Base-by-base conservation (phyloP, 1,140 invertebrate genomes). In the Cepaea nemoralis region DNA sequence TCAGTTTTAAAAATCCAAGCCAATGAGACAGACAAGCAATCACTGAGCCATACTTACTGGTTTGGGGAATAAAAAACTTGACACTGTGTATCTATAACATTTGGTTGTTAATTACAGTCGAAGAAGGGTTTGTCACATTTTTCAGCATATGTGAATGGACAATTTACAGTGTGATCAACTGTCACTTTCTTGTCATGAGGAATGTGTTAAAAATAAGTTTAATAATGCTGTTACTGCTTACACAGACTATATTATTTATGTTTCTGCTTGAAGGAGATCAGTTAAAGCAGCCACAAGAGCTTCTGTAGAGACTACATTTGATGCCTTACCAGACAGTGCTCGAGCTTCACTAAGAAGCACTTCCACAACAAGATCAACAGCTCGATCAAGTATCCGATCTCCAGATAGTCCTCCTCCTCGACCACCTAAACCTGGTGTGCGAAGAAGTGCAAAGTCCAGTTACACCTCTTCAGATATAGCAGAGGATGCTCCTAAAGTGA, bases 261-360 rank as follows among this genome's bases (percentile, higher is more conserved):
- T 50, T 22, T 35, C 24, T 37, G 12, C 31, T 39, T 37, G 37
- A 33, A 84, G 83, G n/a, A 77, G 67, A 42, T 74, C 69, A 31
- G 78, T 45, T 66, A 45, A 40, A 59, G 66, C 82, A 81, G 81
- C 73, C 50, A 50, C 63, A 76, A 67, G 59, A 63, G 66, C 84
- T n/a, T 80, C 70, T n/a, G 82, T 81, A 24, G 82, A 82, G 42
- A 82, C 84, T 6, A 80, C 71, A 2, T 76, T 85, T 67, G 82
- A 83, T 39, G 50, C 67, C 22, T 27, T 70, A 14, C 80, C 82
- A 50, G 82, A 78, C 16, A 80, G 66, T 27, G 55, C 77, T 31
- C 75, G 66, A 24, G 69, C 67, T 22, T 83, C 83, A 5, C 73
- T 71, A 74, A 55, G 27, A 55, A 59, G 76, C 83, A 55, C 45